Evolutionary conservation across 2,113 vertebrate genomes (phyloP).

Genomic region (Sorex araneus): DNA sequence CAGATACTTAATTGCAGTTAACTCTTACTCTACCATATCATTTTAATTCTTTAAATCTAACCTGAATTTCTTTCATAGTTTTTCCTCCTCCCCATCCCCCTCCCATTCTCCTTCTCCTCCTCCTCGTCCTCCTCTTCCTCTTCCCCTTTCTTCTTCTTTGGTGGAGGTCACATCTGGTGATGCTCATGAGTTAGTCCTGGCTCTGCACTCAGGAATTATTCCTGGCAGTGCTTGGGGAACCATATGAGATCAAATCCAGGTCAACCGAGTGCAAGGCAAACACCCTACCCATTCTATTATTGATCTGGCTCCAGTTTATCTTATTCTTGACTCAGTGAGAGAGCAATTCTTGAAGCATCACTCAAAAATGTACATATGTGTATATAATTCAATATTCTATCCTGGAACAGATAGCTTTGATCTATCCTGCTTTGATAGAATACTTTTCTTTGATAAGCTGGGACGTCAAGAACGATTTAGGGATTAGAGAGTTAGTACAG

Average conservation of each 20-base stretch:
- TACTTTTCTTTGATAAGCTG: slow-evolving; percentile 1
- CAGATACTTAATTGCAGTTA: slow-evolving; percentile 20
- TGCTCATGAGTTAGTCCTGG: no score
- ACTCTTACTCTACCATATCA: slow-evolving; percentile 44
- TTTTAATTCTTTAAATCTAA: slow-evolving; percentile 10
- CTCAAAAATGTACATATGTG: not conserved
- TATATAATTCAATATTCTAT: not conserved
- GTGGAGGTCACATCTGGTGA: no score
- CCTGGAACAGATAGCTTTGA: slow-evolving; percentile 23
- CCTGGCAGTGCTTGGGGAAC: no score
- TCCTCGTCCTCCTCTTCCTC: no score
- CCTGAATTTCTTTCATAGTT: no score
- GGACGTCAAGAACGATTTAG: slow-evolving; percentile 22
- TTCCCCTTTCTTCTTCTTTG: no score
- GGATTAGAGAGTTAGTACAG: not conserved
- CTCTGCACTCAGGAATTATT: no score
- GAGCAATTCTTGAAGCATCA: slow-evolving; percentile 42
- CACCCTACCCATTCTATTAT: no score
- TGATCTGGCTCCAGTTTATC: slow-evolving; percentile 26
- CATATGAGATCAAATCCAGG: no score
- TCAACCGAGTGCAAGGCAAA: no score
- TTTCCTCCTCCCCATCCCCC: no score
- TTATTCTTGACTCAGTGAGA: slow-evolving; percentile 23
- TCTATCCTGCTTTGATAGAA: not conserved
- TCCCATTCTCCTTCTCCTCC: no score